phyloP scores from a whole-genome alignment of 2,113 vertebrate species.

The Gallinago jamesoni region DNA sequence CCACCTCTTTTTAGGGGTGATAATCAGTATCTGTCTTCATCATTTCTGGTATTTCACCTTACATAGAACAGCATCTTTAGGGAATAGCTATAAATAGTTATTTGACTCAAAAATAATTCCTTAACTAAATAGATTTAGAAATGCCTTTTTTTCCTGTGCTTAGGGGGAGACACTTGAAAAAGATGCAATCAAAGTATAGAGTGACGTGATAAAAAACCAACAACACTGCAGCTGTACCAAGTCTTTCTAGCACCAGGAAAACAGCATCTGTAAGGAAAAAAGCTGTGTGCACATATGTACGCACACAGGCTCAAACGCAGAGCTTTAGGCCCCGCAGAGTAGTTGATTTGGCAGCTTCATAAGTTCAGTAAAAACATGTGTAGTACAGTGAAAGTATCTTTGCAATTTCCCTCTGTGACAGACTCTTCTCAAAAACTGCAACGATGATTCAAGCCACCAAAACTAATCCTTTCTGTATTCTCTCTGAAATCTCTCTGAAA shows the following conservation, averaged over 20 bases:
- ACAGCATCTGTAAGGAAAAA: constrained; percentile 2
- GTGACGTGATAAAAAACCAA: constrained; percentile 18
- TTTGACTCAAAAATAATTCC: constrained; percentile 37
- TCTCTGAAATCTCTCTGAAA: neutral
- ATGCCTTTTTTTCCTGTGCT: neutral
- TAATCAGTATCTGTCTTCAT: constrained; percentile 16
- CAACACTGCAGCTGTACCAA: constrained; percentile 15
- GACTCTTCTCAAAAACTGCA: neutral
- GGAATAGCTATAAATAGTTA: constrained; percentile 27
- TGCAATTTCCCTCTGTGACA: neutral
- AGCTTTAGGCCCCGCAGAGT: neutral
- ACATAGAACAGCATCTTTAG: neutral
- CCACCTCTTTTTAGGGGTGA: neutral
- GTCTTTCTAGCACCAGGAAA: neutral
- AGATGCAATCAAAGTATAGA: constrained; percentile 24
- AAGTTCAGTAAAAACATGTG: neutral
- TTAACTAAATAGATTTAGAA: constrained; percentile 33
- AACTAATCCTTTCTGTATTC: neutral
- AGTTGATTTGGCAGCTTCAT: neutral
- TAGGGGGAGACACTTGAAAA: constrained; percentile 10
- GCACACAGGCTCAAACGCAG: neutral
- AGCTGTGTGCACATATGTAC: neutral
- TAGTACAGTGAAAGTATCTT: neutral
- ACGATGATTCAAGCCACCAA: neutral
- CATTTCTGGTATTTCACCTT: constrained; percentile 26